A percentile compares a stretch with the other conserved stretches of the same genome.
phyloP scores from a whole-genome alignment of 2,888 invertebrate genomes.

The Epirrhoe tristata region DNA sequence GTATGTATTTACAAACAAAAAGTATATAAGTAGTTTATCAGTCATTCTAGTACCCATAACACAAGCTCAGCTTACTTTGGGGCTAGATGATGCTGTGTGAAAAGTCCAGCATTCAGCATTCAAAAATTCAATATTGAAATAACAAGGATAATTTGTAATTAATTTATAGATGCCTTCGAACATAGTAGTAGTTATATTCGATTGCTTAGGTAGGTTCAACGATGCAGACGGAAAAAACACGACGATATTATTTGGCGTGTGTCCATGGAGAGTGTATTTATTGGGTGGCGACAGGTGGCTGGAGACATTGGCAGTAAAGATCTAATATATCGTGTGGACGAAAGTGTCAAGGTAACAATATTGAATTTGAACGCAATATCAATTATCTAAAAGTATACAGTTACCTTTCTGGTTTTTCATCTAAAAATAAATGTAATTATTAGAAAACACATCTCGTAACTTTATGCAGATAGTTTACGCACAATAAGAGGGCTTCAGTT shows the following conservation, averaged over 20 bases:
- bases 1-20: no score
- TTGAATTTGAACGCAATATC: conserved; percentile 6
- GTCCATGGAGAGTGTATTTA: conserved; percentile 51
- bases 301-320: conserved; percentile 36
- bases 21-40: no score
- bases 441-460: background rate
- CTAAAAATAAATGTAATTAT: background rate
- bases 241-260: conserved; percentile 53
- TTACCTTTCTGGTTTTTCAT: background rate
- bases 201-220: background rate
- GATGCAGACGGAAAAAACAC: conserved; percentile 22
- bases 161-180: background rate
- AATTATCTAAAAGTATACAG: background rate
- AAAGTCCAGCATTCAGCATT: no score
- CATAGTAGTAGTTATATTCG: background rate
- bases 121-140: no score
- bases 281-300: conserved; percentile 48
- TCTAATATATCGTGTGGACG: conserved; percentile 12
- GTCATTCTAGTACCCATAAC: no score
- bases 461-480: background rate
- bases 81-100: no score
- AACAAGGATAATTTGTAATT: background rate
- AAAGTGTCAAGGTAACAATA: conserved; percentile 31
- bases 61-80: no score
- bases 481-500: background rate